Percentiles rank a stretch among this genome's conserved stretches.
Evolutionary conservation across 1,140 invertebrate genomes (phyloP).

Genomic region (Sarcophaga peregrina): DNA sequence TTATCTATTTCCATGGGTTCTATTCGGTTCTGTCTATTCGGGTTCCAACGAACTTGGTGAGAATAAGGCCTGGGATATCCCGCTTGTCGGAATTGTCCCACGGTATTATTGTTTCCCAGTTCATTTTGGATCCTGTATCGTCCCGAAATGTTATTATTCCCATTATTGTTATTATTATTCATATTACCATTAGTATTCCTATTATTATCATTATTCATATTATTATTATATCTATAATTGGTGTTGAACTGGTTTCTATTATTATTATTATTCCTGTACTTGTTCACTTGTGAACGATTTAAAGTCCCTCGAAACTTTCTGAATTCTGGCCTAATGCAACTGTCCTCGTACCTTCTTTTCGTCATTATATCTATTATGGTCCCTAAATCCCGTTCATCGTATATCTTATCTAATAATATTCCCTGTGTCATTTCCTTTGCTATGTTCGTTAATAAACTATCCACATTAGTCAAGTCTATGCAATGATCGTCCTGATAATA

Average conservation of each 20-base stretch:
- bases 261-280: no score
- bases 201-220: neutral
- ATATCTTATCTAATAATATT: constrained; percentile 42
- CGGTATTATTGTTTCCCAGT: neutral
- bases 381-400: constrained; percentile 34
- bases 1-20: constrained; percentile 36
- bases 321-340: constrained; percentile 27
- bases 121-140: neutral
- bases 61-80: neutral
- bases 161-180: neutral
- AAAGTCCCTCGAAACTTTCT: neutral
- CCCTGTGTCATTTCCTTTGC: constrained; percentile 45
- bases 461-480: constrained; percentile 16
- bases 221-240: neutral
- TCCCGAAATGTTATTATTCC: neutral
- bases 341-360: constrained; percentile 38
- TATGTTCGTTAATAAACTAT: constrained; percentile 26
- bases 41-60: neutral
- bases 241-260: no score
- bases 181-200: neutral
- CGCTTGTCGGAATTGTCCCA: neutral
- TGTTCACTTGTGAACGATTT: neutral
- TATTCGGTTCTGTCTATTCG: neutral
- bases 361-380: constrained; percentile 38
- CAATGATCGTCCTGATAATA: constrained; percentile 19